phyloP scores from a whole-genome alignment of 2,797 vertebrate species.

The Mionectes olivaceus region DNA sequence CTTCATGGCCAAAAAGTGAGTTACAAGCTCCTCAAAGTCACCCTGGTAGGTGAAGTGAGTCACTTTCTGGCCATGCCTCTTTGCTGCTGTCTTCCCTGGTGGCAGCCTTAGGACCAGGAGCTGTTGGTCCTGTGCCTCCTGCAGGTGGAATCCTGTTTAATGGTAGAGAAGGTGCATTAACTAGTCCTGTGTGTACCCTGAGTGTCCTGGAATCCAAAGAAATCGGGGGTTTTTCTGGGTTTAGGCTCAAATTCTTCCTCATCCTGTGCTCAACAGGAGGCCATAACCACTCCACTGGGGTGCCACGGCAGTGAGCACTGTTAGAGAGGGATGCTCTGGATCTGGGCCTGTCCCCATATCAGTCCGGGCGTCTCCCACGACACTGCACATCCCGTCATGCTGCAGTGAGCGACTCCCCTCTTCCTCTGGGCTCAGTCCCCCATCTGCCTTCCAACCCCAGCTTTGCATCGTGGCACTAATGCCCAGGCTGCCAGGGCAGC shows the following conservation, averaged over 20 bases:
- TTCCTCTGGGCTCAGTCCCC: background rate
- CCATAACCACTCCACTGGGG: background rate
- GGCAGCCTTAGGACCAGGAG: background rate
- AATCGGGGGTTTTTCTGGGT: rapidly evolving
- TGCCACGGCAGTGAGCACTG: rapidly evolving
- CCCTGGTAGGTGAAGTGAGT: background rate
- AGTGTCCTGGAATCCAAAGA: background rate
- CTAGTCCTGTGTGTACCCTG: no score
- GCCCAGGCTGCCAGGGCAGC: background rate
- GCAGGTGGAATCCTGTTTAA: background rate
- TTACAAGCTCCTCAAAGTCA: background rate
- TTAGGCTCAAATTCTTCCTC: background rate
- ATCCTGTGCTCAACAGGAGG: rapidly evolving
- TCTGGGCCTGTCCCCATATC: rapidly evolving
- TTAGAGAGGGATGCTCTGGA: background rate
- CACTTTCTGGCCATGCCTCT: rapidly evolving
- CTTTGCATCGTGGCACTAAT: background rate
- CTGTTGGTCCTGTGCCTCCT: background rate
- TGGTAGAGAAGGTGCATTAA: background rate
- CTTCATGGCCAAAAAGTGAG: background rate
- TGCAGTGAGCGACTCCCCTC: background rate
- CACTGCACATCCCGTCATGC: background rate
- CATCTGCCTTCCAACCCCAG: background rate
- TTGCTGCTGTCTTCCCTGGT: background rate
- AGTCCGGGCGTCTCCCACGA: background rate